Evolutionary conservation across 2,113 vertebrate genomes (phyloP), one percentile per base, ranked within the genome.

Genomic region (Hydrochoerus hydrochaeris): DNA sequence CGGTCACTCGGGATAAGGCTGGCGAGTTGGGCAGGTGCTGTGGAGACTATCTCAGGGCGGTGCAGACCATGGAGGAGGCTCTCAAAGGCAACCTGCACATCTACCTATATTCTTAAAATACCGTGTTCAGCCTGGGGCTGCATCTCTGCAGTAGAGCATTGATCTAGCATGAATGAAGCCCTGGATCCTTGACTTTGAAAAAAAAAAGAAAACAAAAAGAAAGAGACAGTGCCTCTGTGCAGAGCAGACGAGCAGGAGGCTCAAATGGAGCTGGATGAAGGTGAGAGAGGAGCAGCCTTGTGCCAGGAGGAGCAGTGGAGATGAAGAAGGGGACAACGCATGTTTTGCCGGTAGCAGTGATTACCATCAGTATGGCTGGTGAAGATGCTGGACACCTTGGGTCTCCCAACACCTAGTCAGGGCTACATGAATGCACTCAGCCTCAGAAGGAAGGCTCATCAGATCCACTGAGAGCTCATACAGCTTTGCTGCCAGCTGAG

Each of bases 351-450:
- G 57, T 44, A 30, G 78, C 75, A 78, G 28, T 13, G 35, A 67
- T 16, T 1, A 1, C 41, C 44, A 7, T 46, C n/a, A 44, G 32
- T 14, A 3, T 0, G 32, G 38, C 5, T 30, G n/a, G 60, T 7
- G 62, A 73, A 52, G 41, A 22, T 35, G 13, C 57, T 12, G 19
- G 38, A 9, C 26, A 1, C 0, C 20, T 3, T 1, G 2, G 77
- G 69, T 14, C 28, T 49, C 73, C 54, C 24, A 35, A n/a, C 24
- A 46, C 82, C 41, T 57, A 7, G 63, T 49, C 60, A 32, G 46
- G 44, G 63, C 38, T 17, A 0, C 0, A 0, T 2, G 38, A 22
- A 8, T 65, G 81, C 77, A 82, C 46, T 7, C 26, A n/a, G 44
- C 32, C 78, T 82, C 65, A 17, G 14, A 38, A 32, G 30, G n/a